These are phyloP conservation scores for Drosophila leonis DNA, from an alignment of 2,888 invertebrate genomes.

Conservation along the genomic window DNA sequence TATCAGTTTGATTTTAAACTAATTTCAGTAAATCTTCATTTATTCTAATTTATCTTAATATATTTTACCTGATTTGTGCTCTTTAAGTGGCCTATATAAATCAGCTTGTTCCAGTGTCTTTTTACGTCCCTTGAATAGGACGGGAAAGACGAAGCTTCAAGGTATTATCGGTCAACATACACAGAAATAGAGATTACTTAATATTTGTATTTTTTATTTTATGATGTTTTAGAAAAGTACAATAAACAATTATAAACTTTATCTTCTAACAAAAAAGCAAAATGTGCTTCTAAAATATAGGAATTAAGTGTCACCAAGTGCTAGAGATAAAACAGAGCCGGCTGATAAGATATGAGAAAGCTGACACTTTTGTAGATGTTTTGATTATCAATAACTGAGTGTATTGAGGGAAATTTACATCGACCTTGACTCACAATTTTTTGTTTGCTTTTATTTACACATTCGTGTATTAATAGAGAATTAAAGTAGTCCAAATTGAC, in stretches of 20 bases:
- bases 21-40: background rate
- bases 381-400: background rate
- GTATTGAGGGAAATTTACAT: background rate
- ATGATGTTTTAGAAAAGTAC: too few species aligned
- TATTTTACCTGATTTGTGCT: constrained; percentile 88
- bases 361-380: background rate
- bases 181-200: background rate
- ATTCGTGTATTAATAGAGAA: background rate
- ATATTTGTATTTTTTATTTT: background rate
- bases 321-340: background rate
- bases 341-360: too few species aligned
- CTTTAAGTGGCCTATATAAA: constrained; percentile 88
- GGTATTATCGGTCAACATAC: background rate
- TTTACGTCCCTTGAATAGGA: constrained; percentile 91
- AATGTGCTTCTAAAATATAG: background rate
- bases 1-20: background rate
- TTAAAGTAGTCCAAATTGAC: background rate
- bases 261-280: background rate
- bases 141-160: constrained; percentile 90
- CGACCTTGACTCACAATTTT: constrained; percentile 1
- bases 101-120: constrained; percentile 91
- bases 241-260: background rate
- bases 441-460: background rate
- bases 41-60: background rate
- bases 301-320: background rate